Evolutionary conservation across 2,888 invertebrate genomes (phyloP), one percentile per base, ranked within the genome.

Genomic region (Pyrrhia umbra): DNA sequence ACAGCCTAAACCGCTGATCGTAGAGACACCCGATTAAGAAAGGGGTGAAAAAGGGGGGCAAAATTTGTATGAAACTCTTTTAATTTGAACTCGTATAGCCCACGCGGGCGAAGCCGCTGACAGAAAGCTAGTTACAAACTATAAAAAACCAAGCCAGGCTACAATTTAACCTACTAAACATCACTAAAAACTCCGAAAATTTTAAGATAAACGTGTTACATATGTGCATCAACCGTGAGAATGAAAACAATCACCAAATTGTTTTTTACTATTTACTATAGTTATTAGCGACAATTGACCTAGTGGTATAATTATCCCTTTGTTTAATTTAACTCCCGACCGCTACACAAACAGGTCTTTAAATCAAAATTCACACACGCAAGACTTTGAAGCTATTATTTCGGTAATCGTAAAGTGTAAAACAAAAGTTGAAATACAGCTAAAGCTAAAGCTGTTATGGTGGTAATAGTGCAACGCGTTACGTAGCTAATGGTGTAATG

Each of bases 211-310:
- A 60, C 18, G 56, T 52, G 60, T 66, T 61, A 77, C 72, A 79
- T 72, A 51, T 62, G 62, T 59, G 27, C 71, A 67, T 20, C 18
- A 9, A 64, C 73, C 77, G 80, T 77, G 80, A 76, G 77, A 77
- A 77, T 57, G 58, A 77, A 59, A 75, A 68, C 51, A 66, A 79
- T 66, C 59, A 52, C 27, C 30, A 66, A 66, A 79, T 69, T 72
- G 61, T 79, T 58, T 49, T n/a, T 39, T 64, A 68, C 64, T 71
- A 64, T 71, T 75, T 57, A 68, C 50, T 49, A 47, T 58, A 45
- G 18, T 61, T 68, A 60, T 60, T 61, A 37, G 66, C 52, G 75
- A 66, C 61, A 61, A 63, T 66, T 79, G 63, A 66, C 76, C 77
- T 34, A 72, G 23, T 68, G 27, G 6, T 62, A 62, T 77, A 76